Evolutionary conservation across 2,113 vertebrate genomes (phyloP).

Genomic region (Urocitellus parryii): DNA sequence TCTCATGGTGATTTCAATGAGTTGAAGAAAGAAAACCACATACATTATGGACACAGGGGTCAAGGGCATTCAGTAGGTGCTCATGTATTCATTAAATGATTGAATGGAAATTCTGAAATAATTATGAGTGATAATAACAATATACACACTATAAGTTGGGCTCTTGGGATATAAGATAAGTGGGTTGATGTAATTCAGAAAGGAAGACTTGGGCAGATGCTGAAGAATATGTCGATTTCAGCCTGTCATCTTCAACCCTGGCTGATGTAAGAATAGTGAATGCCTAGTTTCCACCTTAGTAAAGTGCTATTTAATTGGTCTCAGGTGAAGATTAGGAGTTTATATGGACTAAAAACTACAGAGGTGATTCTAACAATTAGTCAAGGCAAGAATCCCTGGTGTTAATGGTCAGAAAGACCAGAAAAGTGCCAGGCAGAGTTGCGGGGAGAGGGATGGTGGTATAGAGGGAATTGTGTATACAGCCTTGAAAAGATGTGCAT

Average conservation of each 20-base stretch:
- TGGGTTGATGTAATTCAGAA: neutral
- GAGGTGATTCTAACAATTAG: neutral
- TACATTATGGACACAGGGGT: neutral
- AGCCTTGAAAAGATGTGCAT: neutral
- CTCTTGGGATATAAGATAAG: neutral
- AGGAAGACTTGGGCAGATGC: neutral
- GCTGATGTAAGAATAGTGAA: neutral
- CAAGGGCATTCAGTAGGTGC: neutral
- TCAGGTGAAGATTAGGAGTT: neutral
- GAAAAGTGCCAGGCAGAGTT: neutral
- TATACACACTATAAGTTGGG: neutral
- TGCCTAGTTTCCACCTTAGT: neutral
- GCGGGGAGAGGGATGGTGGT: too few species aligned
- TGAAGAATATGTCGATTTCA: neutral
- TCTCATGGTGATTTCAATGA: neutral
- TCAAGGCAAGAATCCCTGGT: neutral
- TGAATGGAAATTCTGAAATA: neutral
- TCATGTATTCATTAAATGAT: neutral
- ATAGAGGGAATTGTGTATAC: neutral
- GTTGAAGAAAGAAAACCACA: neutral
- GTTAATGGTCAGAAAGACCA: neutral
- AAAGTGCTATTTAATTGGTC: neutral
- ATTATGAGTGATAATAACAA: neutral
- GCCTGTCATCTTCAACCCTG: neutral
- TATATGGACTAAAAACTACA: neutral